phyloP scores from a whole-genome alignment of 2,797 vertebrate species.

The Coregonus suidteri region DNA sequence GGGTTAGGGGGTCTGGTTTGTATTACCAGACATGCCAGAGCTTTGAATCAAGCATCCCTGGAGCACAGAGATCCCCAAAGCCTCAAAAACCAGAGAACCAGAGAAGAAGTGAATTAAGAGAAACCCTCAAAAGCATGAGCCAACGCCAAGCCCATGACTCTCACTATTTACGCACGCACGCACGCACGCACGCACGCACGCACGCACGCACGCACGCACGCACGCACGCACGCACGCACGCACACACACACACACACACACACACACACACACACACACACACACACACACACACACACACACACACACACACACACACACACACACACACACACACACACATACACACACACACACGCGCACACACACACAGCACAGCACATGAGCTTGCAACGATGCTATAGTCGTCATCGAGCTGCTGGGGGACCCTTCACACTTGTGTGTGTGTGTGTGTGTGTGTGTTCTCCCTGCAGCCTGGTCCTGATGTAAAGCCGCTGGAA shows the following conservation, averaged over 20 bases:
- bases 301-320: slow-evolving; percentile 20
- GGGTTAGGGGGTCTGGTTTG: slow-evolving; percentile 71
- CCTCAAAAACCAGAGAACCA: slow-evolving; percentile 25
- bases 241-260: slow-evolving; percentile 24
- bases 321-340: slow-evolving; percentile 3
- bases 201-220: slow-evolving; percentile 21
- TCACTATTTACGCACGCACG: slow-evolving; percentile 31
- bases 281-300: slow-evolving; percentile 24
- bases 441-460: slow-evolving; percentile 30
- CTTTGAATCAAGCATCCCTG: slow-evolving; percentile 65
- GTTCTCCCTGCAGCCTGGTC: slow-evolving; percentile 55
- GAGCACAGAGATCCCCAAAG: slow-evolving; percentile 50
- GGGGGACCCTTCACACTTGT: background rate
- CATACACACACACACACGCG: too few relatives aligned
- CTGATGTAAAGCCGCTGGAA: slow-evolving; percentile 67
- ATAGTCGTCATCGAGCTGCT: background rate
- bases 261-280: slow-evolving; percentile 10
- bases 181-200: slow-evolving; percentile 1
- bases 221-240: slow-evolving; percentile 1
- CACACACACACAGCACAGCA: background rate
- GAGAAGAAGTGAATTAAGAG: slow-evolving; percentile 38
- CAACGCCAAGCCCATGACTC: slow-evolving; percentile 33
- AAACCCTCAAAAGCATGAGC: slow-evolving; percentile 32
- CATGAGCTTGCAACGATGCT: background rate
- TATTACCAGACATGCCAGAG: slow-evolving; percentile 74